These are phyloP conservation scores for Heliconius hortense DNA, from an alignment of 2,888 invertebrate species.

Conservation along the genomic window DNA sequence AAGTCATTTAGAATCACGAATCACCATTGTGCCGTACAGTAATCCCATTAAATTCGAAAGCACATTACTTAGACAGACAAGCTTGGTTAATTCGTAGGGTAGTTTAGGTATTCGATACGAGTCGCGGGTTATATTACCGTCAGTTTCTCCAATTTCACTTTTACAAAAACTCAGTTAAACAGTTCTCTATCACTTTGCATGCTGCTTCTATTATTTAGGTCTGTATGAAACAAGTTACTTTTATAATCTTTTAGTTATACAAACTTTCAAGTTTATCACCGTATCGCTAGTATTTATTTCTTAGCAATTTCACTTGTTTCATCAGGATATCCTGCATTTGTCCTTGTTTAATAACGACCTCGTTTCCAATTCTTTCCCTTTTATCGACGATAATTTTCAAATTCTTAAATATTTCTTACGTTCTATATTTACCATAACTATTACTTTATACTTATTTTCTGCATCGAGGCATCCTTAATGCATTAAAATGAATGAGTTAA, in stretches of 20 bases:
- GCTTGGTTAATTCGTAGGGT: constrained; percentile 78
- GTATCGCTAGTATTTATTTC: constrained; percentile 30
- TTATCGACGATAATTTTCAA: constrained; percentile 55
- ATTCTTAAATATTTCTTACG: constrained; percentile 44
- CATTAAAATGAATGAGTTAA: constrained; percentile 64
- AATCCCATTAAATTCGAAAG: constrained; percentile 72
- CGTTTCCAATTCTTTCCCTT: constrained; percentile 60
- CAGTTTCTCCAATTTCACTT: constrained; percentile 70
- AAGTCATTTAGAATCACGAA: constrained; percentile 75
- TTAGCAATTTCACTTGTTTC: constrained; percentile 53
- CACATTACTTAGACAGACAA: constrained; percentile 74
- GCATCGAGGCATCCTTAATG: constrained; percentile 61
- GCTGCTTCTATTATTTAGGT: constrained; percentile 75
- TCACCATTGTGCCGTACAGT: constrained; percentile 73
- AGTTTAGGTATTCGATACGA: constrained; percentile 73
- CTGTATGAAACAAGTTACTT: constrained; percentile 57
- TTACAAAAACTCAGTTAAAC: constrained; percentile 72
- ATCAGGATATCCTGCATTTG: constrained; percentile 59
- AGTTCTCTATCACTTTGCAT: constrained; percentile 77
- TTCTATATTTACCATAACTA: constrained; percentile 44
- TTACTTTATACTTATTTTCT: constrained; percentile 59
- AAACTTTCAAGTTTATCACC: constrained; percentile 30
- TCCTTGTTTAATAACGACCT: constrained; percentile 67
- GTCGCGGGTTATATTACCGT: constrained; percentile 66
- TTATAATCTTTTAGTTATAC: constrained; percentile 50